Evolutionary conservation across 2,113 vertebrate genomes (phyloP).

Genomic region (Pseudopodoces humilis): DNA sequence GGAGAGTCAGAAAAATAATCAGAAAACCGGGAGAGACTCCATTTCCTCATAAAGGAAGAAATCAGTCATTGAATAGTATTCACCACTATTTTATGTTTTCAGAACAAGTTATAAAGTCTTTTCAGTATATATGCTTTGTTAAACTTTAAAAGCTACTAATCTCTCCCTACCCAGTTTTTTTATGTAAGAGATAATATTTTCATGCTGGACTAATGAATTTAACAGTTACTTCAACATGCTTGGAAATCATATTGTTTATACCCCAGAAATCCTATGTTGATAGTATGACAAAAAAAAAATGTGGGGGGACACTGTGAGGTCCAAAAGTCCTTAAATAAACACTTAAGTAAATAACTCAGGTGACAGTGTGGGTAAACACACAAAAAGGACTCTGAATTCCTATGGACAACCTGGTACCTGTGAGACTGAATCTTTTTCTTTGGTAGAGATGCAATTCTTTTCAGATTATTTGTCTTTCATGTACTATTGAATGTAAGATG

Average conservation of each 20-base stretch:
- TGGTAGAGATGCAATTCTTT: background rate
- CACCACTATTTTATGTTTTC: background rate
- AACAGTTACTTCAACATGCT: background rate
- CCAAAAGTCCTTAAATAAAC: background rate
- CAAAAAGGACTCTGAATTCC: background rate
- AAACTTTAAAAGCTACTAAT: background rate
- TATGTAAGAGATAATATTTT: background rate
- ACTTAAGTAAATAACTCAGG: background rate
- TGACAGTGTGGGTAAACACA: background rate
- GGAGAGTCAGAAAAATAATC: background rate
- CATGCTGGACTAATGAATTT: background rate
- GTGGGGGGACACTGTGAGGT: accelerated
- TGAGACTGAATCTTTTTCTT: background rate
- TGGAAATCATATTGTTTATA: background rate
- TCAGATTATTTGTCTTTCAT: background rate
- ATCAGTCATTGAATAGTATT: background rate
- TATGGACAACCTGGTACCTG: background rate
- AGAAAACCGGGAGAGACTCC: background rate
- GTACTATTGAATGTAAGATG: background rate
- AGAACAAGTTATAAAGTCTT: background rate
- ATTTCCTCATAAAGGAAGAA: background rate
- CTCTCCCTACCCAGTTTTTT: background rate
- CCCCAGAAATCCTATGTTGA: background rate
- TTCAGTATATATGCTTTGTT: background rate
- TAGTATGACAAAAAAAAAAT: background rate